A percentile compares a stretch with the other conserved stretches of the same genome.
phyloP scores from a whole-genome alignment of 2,888 invertebrate species.

The Eilema depressum region DNA sequence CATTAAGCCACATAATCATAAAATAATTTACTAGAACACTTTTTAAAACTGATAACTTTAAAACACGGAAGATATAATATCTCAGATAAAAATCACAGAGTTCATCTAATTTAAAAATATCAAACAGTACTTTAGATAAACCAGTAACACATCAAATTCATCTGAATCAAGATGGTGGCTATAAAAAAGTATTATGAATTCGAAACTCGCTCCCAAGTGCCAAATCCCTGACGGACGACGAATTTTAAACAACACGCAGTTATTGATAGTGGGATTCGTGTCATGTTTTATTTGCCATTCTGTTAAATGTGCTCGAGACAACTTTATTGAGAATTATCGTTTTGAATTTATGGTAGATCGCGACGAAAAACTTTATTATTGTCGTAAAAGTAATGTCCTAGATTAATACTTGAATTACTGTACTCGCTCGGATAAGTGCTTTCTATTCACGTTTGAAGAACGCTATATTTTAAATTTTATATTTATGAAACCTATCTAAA shows the following conservation, averaged over 20 bases:
- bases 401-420: constrained; percentile 40
- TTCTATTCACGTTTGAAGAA: constrained; percentile 31
- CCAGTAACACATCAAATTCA: constrained; percentile 58
- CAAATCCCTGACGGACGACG: constrained; percentile 77
- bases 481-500: constrained; percentile 26
- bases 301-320: constrained; percentile 43
- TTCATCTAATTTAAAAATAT: constrained; percentile 9
- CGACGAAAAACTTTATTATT: constrained; percentile 47
- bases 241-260: constrained; percentile 77
- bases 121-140: constrained; percentile 4
- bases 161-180: constrained; percentile 63
- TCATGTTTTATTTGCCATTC: constrained; percentile 70
- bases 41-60: neutral
- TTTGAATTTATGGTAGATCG: constrained; percentile 42
- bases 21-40: neutral
- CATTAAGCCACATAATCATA: too few relatives aligned
- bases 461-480: constrained; percentile 29
- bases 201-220: constrained; percentile 74
- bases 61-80: neutral
- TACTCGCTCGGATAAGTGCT: constrained; percentile 32
- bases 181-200: constrained; percentile 77
- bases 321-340: constrained; percentile 44
- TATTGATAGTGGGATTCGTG: constrained; percentile 74
- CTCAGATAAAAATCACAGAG: neutral
- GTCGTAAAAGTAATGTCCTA: constrained; percentile 45